Evolutionary conservation across 2,888 invertebrate genomes (phyloP).

Genomic region (Acheta domesticus): DNA sequence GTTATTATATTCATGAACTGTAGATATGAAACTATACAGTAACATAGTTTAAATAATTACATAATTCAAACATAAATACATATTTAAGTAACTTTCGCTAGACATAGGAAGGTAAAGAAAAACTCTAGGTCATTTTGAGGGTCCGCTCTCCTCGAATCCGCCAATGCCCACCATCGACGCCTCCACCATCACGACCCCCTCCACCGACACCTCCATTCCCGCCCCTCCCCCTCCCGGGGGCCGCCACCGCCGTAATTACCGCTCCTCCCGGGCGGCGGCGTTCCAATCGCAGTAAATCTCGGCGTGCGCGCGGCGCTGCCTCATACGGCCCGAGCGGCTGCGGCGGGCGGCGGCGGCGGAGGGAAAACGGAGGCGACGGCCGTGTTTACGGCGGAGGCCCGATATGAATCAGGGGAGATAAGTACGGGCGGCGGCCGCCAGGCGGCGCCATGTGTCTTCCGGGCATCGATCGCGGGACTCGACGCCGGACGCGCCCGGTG

Average conservation of each 20-base stretch:
- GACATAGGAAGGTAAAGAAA: too few relatives aligned
- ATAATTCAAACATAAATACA: too few relatives aligned
- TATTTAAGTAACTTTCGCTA: too few relatives aligned
- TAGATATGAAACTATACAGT: too few relatives aligned
- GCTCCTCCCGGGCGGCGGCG: neutral
- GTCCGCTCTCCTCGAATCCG: too few relatives aligned
- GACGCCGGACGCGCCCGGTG: neutral
- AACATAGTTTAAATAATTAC: too few relatives aligned
- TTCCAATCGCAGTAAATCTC: constrained; percentile 18
- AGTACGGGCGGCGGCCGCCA: neutral
- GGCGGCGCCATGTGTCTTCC: constrained; percentile 6
- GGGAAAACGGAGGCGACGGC: neutral
- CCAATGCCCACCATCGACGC: too few relatives aligned
- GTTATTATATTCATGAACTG: too few relatives aligned
- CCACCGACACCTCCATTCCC: too few relatives aligned
- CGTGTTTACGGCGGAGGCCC: neutral
- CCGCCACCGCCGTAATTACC: neutral
- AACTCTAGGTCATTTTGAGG: too few relatives aligned
- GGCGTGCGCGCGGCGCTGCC: neutral
- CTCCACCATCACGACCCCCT: too few relatives aligned
- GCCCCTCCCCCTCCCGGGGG: too few relatives aligned
- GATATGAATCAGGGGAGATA: constrained; percentile 18
- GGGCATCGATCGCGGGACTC: neutral
- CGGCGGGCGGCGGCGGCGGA: neutral
- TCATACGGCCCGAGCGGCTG: neutral